phyloP scores from a whole-genome alignment of 2,797 vertebrate genomes.

The Pipistrellus pipistrellus region DNA sequence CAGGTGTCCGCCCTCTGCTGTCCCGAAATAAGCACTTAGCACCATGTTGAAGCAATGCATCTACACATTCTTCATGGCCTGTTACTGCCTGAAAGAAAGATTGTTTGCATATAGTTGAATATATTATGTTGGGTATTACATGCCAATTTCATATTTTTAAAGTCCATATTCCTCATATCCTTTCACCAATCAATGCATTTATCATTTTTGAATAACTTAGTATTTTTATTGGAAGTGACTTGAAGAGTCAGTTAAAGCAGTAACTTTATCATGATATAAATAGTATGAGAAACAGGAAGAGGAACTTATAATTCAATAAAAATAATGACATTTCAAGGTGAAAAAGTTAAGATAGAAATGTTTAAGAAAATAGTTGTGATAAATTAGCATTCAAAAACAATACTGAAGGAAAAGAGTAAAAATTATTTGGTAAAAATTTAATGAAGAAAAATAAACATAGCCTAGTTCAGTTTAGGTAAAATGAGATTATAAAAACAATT shows the following conservation, averaged over 20 bases:
- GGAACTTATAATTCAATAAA: conserved; percentile 34
- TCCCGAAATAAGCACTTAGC: conserved; percentile 95
- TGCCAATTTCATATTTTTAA: background rate
- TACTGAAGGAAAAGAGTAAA: background rate
- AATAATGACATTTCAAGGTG: conserved; percentile 21
- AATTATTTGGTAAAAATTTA: conserved; percentile 27
- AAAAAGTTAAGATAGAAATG: conserved; percentile 6
- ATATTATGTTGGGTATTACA: background rate
- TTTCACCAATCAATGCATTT: conserved; percentile 16
- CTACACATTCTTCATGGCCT: conserved; percentile 97
- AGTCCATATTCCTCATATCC: background rate
- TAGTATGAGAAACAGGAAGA: conserved; percentile 43
- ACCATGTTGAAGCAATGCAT: conserved; percentile 97
- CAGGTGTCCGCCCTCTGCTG: conserved; percentile 95
- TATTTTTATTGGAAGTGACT: conserved; percentile 61
- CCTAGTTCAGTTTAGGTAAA: background rate
- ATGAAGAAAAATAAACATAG: conserved; percentile 39
- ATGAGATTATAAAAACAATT: background rate
- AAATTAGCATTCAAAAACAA: conserved; percentile 17
- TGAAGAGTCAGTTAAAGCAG: conserved; percentile 20
- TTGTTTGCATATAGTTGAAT: conserved; percentile 23
- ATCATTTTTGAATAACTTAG: conserved; percentile 56
- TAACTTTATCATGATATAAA: background rate
- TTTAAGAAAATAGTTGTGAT: conserved; percentile 14
- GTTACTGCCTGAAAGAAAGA: conserved; percentile 93